Evolutionary conservation across 2,797 vertebrate genomes (phyloP).

Genomic region (Tenualosa thibaudeaui): DNA sequence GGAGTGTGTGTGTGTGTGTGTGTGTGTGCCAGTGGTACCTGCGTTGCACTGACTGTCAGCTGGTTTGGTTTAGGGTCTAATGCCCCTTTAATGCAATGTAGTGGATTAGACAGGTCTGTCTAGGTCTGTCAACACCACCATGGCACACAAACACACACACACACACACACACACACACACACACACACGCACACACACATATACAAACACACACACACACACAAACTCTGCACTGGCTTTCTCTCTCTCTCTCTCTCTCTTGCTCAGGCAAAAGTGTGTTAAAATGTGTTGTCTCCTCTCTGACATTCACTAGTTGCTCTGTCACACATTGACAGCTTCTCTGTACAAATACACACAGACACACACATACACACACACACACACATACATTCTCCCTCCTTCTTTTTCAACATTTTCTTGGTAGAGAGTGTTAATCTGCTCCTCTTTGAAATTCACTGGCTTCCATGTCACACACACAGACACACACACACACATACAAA

Average conservation of each 20-base stretch:
- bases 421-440: too few species aligned
- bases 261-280: too few species aligned
- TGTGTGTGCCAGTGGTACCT: not conserved
- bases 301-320: too few species aligned
- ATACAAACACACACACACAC: not conserved
- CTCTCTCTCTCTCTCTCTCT: too few species aligned
- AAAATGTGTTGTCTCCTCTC: too few species aligned
- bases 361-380: too few species aligned
- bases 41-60: not conserved
- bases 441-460: too few species aligned
- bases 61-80: not conserved
- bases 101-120: not conserved
- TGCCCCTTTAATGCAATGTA: not conserved
- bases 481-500: not conserved
- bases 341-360: too few species aligned
- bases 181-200: not conserved
- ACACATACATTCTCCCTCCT: too few species aligned
- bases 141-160: not conserved
- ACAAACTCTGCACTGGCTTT: not conserved
- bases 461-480: not conserved
- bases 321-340: not conserved
- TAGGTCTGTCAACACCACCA: not conserved
- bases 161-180: not conserved
- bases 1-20: not conserved
- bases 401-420: too few species aligned